Evolutionary conservation across 2,888 invertebrate genomes (phyloP).

Genomic region (Eugnorisma glareosa): DNA sequence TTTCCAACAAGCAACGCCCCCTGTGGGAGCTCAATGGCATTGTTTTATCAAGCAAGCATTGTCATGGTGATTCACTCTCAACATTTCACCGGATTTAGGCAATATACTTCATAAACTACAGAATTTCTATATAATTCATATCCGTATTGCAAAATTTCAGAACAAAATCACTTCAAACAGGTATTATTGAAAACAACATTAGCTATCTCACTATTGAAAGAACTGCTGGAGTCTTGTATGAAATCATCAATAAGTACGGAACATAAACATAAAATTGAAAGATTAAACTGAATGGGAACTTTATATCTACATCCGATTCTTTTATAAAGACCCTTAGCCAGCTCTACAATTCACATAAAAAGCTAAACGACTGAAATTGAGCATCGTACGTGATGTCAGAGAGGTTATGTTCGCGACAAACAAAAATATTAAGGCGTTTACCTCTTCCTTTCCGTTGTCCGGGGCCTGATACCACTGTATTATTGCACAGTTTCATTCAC

Average conservation of each 20-base stretch:
- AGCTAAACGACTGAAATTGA: slow-evolving; percentile 80
- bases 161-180: slow-evolving; percentile 17
- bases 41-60: slow-evolving; percentile 83
- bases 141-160: not conserved
- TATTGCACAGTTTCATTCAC: slow-evolving; percentile 86
- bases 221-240: slow-evolving; percentile 43
- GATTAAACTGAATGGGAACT: slow-evolving; percentile 56
- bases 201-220: slow-evolving; percentile 31
- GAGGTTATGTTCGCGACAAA: slow-evolving; percentile 90
- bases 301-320: slow-evolving; percentile 55
- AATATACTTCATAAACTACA: slow-evolving; percentile 21
- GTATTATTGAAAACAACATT: slow-evolving; percentile 40
- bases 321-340: slow-evolving; percentile 58
- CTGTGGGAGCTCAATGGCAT: slow-evolving; percentile 78
- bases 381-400: slow-evolving; percentile 82
- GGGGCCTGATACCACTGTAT: slow-evolving; percentile 84
- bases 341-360: slow-evolving; percentile 68
- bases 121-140: slow-evolving; percentile 18
- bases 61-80: slow-evolving; percentile 86
- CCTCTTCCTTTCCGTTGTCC: slow-evolving; percentile 85
- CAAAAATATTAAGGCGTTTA: slow-evolving; percentile 91
- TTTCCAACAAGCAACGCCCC: slow-evolving; percentile 80
- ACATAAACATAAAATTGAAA: slow-evolving; percentile 55
- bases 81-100: slow-evolving; percentile 60
- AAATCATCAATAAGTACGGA: slow-evolving; percentile 58